Evolutionary conservation across 2,113 vertebrate species (phyloP).

Genomic region (Equus przewalskii): DNA sequence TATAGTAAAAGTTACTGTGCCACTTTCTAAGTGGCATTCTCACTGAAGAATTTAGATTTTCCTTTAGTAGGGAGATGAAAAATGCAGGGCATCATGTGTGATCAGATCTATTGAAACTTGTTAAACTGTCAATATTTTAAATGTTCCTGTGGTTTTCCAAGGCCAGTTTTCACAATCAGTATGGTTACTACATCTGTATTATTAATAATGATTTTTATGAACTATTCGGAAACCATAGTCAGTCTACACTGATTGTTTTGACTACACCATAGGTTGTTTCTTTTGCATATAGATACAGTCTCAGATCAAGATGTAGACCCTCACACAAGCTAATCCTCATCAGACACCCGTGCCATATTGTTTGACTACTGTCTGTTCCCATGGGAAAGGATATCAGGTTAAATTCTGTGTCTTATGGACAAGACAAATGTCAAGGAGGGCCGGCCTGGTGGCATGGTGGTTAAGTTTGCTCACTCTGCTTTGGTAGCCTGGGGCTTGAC

Average conservation of each 20-base stretch:
- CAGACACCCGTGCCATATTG: not conserved
- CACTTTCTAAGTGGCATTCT: not conserved
- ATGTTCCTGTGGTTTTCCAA: not conserved
- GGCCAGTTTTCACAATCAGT: not conserved
- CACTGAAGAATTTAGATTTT: not conserved
- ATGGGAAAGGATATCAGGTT: not conserved
- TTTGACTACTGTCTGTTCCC: not conserved
- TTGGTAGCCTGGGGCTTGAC: too few species aligned
- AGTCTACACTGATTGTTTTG: not conserved
- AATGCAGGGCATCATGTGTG: not conserved
- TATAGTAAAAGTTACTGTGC: not conserved
- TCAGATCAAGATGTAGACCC: not conserved
- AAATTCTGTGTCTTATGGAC: not conserved
- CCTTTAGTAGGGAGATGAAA: not conserved
- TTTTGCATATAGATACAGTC: not conserved
- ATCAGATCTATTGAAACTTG: not conserved
- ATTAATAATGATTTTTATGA: constrained; percentile 33
- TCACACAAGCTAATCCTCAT: not conserved
- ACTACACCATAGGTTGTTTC: not conserved
- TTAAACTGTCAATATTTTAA: constrained; percentile 22
- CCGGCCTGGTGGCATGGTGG: too few species aligned
- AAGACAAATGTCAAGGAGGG: not conserved
- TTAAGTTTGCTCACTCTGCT: too few species aligned
- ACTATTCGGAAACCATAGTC: not conserved
- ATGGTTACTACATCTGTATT: not conserved